Evolutionary conservation across 2,888 invertebrate genomes (phyloP), one percentile per base, ranked within the genome.

Genomic region (Acanthoscelides obtectus): DNA sequence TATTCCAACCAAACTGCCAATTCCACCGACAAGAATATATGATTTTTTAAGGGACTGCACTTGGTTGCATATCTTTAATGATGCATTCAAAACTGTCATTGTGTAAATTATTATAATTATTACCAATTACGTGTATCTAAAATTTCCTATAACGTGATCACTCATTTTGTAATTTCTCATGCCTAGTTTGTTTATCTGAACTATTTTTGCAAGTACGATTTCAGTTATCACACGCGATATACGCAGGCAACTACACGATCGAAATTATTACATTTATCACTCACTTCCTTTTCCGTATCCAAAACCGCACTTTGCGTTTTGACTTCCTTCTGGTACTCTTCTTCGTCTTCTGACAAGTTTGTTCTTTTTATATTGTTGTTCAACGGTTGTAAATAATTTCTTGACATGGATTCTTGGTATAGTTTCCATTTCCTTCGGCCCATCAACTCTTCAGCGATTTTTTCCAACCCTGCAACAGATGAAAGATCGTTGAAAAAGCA

Each of bases 371-470:
- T 83, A 82, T 85, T 85, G 85, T 84, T 84, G 85, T 84, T 84
- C 81, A 84, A 80, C 77, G 85, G 85, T 84, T 84, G 83, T 80
- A 85, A 81, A 81, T 86, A 85, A 84, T 82, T 86, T 82, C 85
- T 86, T 80, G 84, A 84, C 84, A 85, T 85, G 81, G 86, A 86
- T 89, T 95, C 94, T 91, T 94, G 95, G 88, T 94, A 95, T 89
- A 93, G 91, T 91, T 94, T 94, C 95, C 95, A 95, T 95, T 93
- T 94, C 93, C 94, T 93, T 90, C 94, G 93, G 90, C 95, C 95
- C 95, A 95, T 95, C 92, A 95, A 94, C 93, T 95, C 95, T 90
- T 95, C 95, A 90, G 95, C 95, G 90, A 95, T 94, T 90, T 94
- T 93, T 94, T 95, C 95, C 94, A 95, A 91, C 92, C 95, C 95